Evolutionary conservation across 2,888 invertebrate species (phyloP).

Genomic region (Patella depressa): DNA sequence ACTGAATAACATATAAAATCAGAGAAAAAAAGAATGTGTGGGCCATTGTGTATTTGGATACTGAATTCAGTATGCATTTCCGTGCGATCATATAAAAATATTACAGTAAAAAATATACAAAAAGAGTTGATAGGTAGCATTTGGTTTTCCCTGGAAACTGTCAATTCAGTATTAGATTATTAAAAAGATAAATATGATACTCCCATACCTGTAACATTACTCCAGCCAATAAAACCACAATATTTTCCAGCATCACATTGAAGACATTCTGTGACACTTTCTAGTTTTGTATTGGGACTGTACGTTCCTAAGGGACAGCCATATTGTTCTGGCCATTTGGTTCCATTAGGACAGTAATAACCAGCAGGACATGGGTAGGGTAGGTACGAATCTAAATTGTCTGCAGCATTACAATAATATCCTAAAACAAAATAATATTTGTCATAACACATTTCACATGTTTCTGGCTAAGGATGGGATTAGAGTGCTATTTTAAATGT

Average conservation of each 20-base stretch:
- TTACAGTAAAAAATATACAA: too few relatives aligned
- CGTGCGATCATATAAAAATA: too few relatives aligned
- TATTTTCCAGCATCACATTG: constrained; percentile 65
- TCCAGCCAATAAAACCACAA: constrained; percentile 53
- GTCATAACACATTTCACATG: too few relatives aligned
- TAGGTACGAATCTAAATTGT: constrained; percentile 57
- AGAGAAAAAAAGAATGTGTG: not conserved
- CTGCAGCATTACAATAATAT: constrained; percentile 61
- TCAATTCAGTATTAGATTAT: too few relatives aligned
- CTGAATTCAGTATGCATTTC: too few relatives aligned
- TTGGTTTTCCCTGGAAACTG: too few relatives aligned
- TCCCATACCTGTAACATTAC: constrained; percentile 47
- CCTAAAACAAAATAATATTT: constrained; percentile 44
- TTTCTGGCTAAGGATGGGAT: too few relatives aligned
- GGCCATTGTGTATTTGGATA: too few relatives aligned
- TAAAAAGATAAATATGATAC: too few relatives aligned
- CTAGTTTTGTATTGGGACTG: constrained; percentile 52
- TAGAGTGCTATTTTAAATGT: too few relatives aligned
- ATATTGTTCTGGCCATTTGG: constrained; percentile 56
- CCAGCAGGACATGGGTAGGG: constrained; percentile 64
- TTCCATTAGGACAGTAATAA: constrained; percentile 66
- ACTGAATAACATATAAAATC: constrained; percentile 1
- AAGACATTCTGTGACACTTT: constrained; percentile 54
- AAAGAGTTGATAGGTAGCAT: too few relatives aligned
- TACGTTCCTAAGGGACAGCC: constrained; percentile 67